Conservation (phyloP, 2,113 vertebrate species). For the Brachypteracias leptosomus region DNA sequence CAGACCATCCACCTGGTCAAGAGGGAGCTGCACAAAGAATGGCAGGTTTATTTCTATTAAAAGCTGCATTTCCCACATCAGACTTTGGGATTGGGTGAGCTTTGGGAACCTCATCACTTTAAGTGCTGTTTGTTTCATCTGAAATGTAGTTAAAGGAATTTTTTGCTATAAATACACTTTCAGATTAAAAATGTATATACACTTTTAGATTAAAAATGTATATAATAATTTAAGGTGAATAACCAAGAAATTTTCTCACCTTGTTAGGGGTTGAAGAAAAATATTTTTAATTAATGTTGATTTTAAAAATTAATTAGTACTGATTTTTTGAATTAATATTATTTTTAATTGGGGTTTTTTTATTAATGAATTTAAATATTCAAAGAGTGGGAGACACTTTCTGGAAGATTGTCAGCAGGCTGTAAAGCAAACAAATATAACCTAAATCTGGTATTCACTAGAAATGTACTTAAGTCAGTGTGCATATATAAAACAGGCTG, state of each 20-base stretch:
- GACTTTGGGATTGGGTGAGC: not conserved
- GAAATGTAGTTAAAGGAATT: not conserved
- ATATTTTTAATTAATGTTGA: rapidly evolving
- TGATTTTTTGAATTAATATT: too few species aligned
- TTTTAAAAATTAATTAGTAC: too few species aligned
- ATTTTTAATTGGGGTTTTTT: too few species aligned
- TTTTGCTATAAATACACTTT: not conserved
- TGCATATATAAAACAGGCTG: not conserved
- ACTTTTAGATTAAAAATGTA: not conserved
- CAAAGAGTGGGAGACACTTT: not conserved
- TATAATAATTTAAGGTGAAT: not conserved
- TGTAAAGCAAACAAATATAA: not conserved
- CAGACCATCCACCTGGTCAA: too few species aligned
- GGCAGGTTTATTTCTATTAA: not conserved
- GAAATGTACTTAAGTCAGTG: not conserved
- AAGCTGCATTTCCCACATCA: not conserved
- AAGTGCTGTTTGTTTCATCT: not conserved
- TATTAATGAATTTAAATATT: not conserved
- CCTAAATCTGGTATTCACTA: not conserved
- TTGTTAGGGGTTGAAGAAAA: not conserved
- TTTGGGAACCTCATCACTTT: not conserved
- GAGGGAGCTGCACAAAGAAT: not conserved
- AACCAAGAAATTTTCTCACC: not conserved
- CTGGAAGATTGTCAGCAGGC: not conserved
- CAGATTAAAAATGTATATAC: not conserved